These are phyloP conservation scores for Atta colombica DNA, from an alignment of 1,140 invertebrate species.

Conservation along the genomic window DNA sequence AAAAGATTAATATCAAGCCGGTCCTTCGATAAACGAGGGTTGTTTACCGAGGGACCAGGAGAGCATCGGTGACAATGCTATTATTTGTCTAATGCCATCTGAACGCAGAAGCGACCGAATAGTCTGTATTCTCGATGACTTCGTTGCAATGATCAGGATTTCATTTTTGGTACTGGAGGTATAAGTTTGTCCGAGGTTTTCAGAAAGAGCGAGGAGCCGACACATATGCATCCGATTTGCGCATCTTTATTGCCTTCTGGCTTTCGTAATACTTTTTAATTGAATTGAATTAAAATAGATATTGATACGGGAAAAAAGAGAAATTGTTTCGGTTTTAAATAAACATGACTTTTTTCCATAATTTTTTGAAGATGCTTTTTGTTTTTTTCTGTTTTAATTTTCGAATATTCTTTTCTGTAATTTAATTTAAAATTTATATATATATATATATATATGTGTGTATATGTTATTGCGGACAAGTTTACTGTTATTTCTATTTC, in stretches of 20 bases:
- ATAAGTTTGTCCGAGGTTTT: slow-evolving; percentile 67
- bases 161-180: slow-evolving; percentile 70
- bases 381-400: neutral
- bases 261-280: neutral
- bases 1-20: slow-evolving; percentile 29
- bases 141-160: slow-evolving; percentile 61
- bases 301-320: neutral
- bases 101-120: neutral
- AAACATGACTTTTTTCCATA: neutral
- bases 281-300: neutral
- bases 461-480: no score
- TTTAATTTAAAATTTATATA: neutral
- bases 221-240: slow-evolving; percentile 20
- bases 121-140: slow-evolving; percentile 16
- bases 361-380: neutral
- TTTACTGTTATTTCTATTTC: no score
- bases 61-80: slow-evolving; percentile 61
- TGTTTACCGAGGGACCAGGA: slow-evolving; percentile 75
- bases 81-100: slow-evolving; percentile 41
- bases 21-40: slow-evolving; percentile 51
- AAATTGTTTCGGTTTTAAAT: neutral
- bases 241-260: slow-evolving; percentile 1
- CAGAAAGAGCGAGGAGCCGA: slow-evolving; percentile 62
- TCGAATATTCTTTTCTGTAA: neutral
- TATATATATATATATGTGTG: neutral